A percentile compares a stretch with the other conserved stretches of the same genome.
These are phyloP conservation scores for Oceanodroma leucorhoa DNA, from an alignment of 2,797 vertebrate genomes.

Conservation along the genomic window DNA sequence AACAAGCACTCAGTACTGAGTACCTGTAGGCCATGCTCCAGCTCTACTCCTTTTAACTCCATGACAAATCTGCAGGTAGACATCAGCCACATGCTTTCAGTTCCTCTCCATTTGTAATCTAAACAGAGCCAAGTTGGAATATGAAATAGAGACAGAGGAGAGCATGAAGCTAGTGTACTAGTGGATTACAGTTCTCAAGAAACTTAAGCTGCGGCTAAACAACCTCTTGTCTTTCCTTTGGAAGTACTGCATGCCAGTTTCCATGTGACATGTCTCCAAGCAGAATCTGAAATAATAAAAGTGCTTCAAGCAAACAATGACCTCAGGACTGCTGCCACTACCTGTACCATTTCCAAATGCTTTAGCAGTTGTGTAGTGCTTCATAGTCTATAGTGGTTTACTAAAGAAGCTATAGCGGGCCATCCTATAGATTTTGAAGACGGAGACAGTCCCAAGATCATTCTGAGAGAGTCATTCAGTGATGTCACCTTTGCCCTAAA, in stretches of 20 bases:
- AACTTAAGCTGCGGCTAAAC: background rate
- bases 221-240: background rate
- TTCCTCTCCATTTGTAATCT: background rate
- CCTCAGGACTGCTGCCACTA: background rate
- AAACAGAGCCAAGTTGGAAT: background rate
- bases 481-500: background rate
- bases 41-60: background rate
- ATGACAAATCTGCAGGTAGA: background rate
- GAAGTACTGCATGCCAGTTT: background rate
- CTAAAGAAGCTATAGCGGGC: background rate
- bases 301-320: background rate
- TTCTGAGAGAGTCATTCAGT: background rate
- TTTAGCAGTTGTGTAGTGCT: background rate
- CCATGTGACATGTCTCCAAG: background rate
- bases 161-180: background rate
- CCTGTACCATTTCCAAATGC: background rate
- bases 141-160: background rate
- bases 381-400: background rate
- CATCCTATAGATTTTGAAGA: background rate
- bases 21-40: background rate
- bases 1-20: background rate
- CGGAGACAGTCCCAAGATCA: background rate
- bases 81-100: background rate
- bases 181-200: background rate
- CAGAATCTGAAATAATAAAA: background rate